Evolutionary conservation across 2,113 vertebrate genomes (phyloP), one percentile per base, ranked within the genome.

Genomic region (Arothron firmamentum): DNA sequence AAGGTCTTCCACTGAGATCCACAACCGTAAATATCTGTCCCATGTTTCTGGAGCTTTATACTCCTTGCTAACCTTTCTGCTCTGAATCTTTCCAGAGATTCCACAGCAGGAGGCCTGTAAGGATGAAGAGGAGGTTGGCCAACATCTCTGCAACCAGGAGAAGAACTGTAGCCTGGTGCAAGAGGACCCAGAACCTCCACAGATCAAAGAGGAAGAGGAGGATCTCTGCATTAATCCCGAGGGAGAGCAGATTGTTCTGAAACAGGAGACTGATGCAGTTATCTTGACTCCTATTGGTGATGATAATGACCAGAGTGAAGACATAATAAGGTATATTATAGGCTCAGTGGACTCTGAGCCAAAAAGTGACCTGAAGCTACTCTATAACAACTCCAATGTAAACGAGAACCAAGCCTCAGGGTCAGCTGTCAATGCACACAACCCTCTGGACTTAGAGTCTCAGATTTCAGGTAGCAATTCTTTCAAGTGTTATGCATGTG

Each of bases 401-500:
- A 38, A 38, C 9, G 34, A 38, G 11, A 38, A 38, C 9, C 34
- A 38, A 38, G 9, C 34, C 34, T 10, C 34, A 38, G 34, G 34
- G 34, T 38, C 34, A 38, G 8, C 34, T 38, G 3, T 38, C 34
- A 12, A 5, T 17, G 16, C 43, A 16, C 34, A 38, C 34, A 38
- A 38, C 34, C 34, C 34, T 38, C 1, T 12, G 34, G 34, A 38
- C 7, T 38, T 38, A 38, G 10, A 38, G 11, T 38, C 9, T 38
- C 11, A 1, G 11, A 1, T 4, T 1, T 13, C 23, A 17, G 45
- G 15, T 16, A 3, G 34, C 45, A 50, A 23, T n/a, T 41, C 9
- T 17, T 28, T 55, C 17, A 47, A 25, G 46, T 65, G 69, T 59
- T 50, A 8, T 11, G 25, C 6, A 42, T 65, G 69, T 65, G 56